Percentiles rank a stretch among this genome's conserved stretches.
phyloP scores from a whole-genome alignment of 2,797 vertebrate species.

The Acanthiza pusilla region DNA sequence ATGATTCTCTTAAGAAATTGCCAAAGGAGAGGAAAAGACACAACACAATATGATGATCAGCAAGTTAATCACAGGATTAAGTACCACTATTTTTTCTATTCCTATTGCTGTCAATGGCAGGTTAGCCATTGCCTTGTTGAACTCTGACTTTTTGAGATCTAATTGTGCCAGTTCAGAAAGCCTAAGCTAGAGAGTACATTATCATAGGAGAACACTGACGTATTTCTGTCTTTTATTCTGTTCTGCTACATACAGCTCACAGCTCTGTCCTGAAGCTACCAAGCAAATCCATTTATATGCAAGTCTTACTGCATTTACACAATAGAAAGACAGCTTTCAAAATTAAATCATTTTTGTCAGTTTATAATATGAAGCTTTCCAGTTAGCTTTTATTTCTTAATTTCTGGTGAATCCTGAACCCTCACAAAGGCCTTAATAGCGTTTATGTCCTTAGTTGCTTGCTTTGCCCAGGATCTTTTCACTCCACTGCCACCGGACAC shows the following conservation, averaged over 20 bases:
- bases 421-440: not conserved
- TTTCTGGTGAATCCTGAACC: not conserved
- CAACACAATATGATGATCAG: not conserved
- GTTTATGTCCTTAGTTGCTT: not conserved
- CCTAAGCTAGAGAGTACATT: not conserved
- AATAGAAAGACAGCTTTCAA: not conserved
- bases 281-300: not conserved
- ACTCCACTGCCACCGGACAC: not conserved
- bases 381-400: not conserved
- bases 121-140: not conserved
- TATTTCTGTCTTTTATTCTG: not conserved
- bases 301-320: not conserved
- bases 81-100: not conserved
- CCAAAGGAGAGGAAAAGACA: not conserved
- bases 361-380: not conserved
- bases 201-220: not conserved
- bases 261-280: not conserved
- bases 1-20: not conserved
- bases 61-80: not conserved
- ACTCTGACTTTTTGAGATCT: not conserved
- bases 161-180: not conserved
- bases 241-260: not conserved
- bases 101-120: not conserved
- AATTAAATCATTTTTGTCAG: not conserved
- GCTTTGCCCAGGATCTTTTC: not conserved